Evolutionary conservation across 1,140 invertebrate species (phyloP).

Genomic region (Drosophila aff.): DNA sequence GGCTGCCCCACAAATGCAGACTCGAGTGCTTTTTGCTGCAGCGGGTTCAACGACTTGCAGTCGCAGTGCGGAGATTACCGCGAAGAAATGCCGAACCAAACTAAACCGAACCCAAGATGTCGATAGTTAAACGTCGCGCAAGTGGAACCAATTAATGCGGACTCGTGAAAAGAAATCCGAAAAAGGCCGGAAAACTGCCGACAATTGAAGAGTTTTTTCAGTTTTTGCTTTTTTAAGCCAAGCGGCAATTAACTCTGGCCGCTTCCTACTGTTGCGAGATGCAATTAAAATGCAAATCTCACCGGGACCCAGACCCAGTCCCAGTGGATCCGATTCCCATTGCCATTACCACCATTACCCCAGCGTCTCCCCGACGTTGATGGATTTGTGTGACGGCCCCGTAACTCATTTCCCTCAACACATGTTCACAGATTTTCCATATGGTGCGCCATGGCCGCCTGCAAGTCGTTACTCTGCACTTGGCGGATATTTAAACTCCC

Average conservation of each 20-base stretch:
- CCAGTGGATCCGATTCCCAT: conserved; percentile 15
- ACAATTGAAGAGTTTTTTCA: conserved; percentile 45
- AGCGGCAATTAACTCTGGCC: conserved; percentile 31
- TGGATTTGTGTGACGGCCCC: conserved; percentile 48
- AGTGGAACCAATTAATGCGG: conserved; percentile 78
- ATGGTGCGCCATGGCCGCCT: conserved; percentile 35
- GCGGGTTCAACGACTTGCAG: conserved; percentile 56
- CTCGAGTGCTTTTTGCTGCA: conserved; percentile 25
- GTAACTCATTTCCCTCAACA: conserved; percentile 50
- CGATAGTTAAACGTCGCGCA: conserved; percentile 73
- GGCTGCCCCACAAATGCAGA: conserved; percentile 56
- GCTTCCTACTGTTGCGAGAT: conserved; percentile 39
- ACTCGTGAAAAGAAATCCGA: conserved; percentile 44
- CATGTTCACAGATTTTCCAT: conserved; percentile 72
- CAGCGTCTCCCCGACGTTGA: conserved; percentile 38
- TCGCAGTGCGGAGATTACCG: conserved; percentile 7
- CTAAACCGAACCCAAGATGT: conserved; percentile 48
- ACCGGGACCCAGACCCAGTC: conserved; percentile 24
- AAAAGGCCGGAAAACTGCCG: conserved; percentile 51
- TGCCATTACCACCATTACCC: conserved; percentile 28
- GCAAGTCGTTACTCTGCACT: conserved; percentile 58
- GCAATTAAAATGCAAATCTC: conserved; percentile 48
- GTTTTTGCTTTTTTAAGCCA: conserved; percentile 15
- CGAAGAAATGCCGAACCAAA: conserved; percentile 45
- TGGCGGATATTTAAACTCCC: conserved; percentile 15